These are phyloP conservation scores for Oxycera nigricornis DNA, from an alignment of 2,888 invertebrate species.

Conservation along the genomic window DNA sequence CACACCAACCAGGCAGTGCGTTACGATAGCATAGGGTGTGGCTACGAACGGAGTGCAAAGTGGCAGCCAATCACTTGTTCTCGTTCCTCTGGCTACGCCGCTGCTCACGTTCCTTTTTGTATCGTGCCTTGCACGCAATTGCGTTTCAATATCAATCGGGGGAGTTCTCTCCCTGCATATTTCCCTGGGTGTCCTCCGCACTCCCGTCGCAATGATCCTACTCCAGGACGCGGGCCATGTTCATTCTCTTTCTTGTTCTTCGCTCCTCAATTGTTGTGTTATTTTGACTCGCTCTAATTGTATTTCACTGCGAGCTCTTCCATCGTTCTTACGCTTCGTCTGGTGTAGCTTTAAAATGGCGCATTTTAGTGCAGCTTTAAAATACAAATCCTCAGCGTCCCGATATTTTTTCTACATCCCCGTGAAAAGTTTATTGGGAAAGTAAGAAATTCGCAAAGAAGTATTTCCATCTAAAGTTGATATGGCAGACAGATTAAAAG, in stretches of 20 bases:
- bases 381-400: not conserved
- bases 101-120: not conserved
- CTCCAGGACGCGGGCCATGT: no score
- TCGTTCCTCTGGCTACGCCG: not conserved
- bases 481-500: not conserved
- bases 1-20: not conserved
- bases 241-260: slow-evolving; percentile 25
- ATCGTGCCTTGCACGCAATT: slow-evolving; percentile 30
- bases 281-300: slow-evolving; percentile 34
- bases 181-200: not conserved
- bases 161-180: no score
- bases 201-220: no score
- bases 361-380: not conserved
- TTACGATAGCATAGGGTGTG: not conserved
- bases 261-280: slow-evolving; percentile 9
- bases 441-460: slow-evolving; percentile 22
- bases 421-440: slow-evolving; percentile 21
- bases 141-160: slow-evolving; percentile 24
- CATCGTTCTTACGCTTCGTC: not conserved
- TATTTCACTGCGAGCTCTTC: not conserved
- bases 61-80: slow-evolving; percentile 16
- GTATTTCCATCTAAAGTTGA: slow-evolving; percentile 6
- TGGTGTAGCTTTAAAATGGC: slow-evolving; percentile 1
- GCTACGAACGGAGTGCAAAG: not conserved
- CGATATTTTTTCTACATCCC: slow-evolving; percentile 7